Evolutionary conservation across 1,140 invertebrate species (phyloP), one percentile per base, ranked within the genome.

Genomic region (Yoshiicerus persimilis): DNA sequence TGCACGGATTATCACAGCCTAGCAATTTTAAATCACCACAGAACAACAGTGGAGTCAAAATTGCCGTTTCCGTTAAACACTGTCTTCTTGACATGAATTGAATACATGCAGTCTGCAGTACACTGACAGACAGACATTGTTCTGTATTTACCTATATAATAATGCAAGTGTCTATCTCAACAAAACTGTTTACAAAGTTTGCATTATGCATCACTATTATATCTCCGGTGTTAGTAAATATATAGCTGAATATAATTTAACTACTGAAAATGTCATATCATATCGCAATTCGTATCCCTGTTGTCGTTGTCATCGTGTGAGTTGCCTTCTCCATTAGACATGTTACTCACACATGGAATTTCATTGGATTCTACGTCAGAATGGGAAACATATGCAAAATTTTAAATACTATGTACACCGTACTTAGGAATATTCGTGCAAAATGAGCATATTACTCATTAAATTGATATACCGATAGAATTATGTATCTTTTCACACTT

Each of bases 41-140:
- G 11, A 80, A 80, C n/a, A 38, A 38, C 75, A 80, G 32, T 80
- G 75, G 34, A 34, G n/a, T 80, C 32, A 36, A 80, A 80, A 80
- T 80, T 80, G 34, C 75, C n/a, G 75, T 80, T 80, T 80, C 75
- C 75, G 75, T 80, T 80, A 80, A 80, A 34, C 30, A 80, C 75
- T 80, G 75, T 80, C 75, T 77, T 80, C 75, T 77, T 80, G 75
- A n/a, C 75, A 34, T 80, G 30, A 36, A 80, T 80, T 32, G 32
- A 32, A 56, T 56, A 34, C 75, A 80, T 11, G 16, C 66, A 47
- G 41, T 47, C 11, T 47, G 9, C 41, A 56, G 47, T 56, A 56
- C 47, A 70, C 75, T 80, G 32, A 80, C 75, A 36, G 75, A 38
- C 32, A 36, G 75, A 80, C 75, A 80, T 70, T 70, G 27, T 25